Conservation (phyloP, 2,888 invertebrate species). For the Drosophila mulleri region DNA sequence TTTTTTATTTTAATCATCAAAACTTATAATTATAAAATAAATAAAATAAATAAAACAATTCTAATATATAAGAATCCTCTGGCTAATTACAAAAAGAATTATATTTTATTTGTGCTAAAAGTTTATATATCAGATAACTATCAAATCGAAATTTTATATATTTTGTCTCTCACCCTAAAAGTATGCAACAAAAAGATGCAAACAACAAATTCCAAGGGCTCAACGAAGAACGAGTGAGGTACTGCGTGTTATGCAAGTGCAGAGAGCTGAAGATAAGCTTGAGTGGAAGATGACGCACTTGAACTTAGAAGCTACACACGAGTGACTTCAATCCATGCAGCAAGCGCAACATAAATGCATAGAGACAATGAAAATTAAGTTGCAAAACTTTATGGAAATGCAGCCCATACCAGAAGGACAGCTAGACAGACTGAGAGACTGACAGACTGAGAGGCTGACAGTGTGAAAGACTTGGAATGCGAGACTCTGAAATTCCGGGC, state of each 20-base stretch:
- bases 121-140: too few species aligned
- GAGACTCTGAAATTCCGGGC: conserved; percentile 12
- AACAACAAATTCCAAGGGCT: not conserved
- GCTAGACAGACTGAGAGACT: conserved; percentile 9
- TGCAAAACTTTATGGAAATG: conserved; percentile 70
- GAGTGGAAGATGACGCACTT: conserved; percentile 54
- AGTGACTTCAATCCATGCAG: conserved; percentile 44
- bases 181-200: conserved; percentile 24
- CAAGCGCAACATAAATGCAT: conserved; percentile 78
- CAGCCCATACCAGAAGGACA: conserved; percentile 27
- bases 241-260: conserved; percentile 20
- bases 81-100: not conserved
- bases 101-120: too few species aligned
- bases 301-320: conserved; percentile 60
- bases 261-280: conserved; percentile 22
- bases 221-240: not conserved
- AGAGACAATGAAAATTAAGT: conserved; percentile 77
- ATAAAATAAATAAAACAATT: too few species aligned
- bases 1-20: too few species aligned
- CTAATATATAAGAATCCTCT: too few species aligned
- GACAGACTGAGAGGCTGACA: not conserved
- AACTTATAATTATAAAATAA: too few species aligned
- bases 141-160: not conserved
- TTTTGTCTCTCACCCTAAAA: conserved; percentile 10
- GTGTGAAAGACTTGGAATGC: conserved; percentile 23